phyloP scores from a whole-genome alignment of 2,113 vertebrate genomes.

The Corydoras maculifer region DNA sequence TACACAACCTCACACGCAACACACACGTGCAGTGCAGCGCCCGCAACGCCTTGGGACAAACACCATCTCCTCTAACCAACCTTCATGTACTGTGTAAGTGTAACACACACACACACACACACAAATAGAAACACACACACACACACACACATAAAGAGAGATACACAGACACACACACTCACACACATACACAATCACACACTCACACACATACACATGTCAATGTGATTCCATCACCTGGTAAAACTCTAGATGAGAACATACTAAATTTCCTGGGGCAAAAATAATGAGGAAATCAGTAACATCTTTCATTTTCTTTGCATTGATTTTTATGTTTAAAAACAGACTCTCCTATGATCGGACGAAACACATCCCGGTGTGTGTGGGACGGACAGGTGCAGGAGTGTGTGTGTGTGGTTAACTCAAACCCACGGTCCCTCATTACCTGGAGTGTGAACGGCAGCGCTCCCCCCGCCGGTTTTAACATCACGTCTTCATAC shows the following conservation, averaged over 20 bases:
- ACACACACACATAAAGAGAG: not conserved
- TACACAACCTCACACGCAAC: conserved; percentile 62
- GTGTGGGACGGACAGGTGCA: conserved; percentile 38
- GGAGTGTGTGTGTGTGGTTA: conserved; percentile 57
- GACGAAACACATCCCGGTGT: conserved; percentile 54
- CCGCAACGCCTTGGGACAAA: conserved; percentile 58
- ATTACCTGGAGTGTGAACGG: conserved; percentile 69
- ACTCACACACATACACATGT: not conserved
- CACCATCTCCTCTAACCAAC: conserved; percentile 47
- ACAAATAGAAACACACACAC: not conserved
- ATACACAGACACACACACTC: not conserved
- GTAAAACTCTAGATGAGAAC: no score
- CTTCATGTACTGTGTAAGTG: conserved; percentile 64
- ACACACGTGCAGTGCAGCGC: conserved; percentile 59
- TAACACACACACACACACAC: conserved; percentile 12
- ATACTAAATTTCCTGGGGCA: not conserved
- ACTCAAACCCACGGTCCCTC: conserved; percentile 62
- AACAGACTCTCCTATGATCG: conserved; percentile 57
- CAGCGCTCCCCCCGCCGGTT: conserved; percentile 45
- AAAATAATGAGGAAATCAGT: not conserved
- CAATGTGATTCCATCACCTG: no score
- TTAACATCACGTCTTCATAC: conserved; percentile 50
- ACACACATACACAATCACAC: not conserved
- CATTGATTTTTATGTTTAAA: not conserved
- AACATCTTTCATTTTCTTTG: not conserved